Evolutionary conservation across 2,888 invertebrate species (phyloP), one percentile per base, ranked within the genome.

Genomic region (Amorpha juglandis): DNA sequence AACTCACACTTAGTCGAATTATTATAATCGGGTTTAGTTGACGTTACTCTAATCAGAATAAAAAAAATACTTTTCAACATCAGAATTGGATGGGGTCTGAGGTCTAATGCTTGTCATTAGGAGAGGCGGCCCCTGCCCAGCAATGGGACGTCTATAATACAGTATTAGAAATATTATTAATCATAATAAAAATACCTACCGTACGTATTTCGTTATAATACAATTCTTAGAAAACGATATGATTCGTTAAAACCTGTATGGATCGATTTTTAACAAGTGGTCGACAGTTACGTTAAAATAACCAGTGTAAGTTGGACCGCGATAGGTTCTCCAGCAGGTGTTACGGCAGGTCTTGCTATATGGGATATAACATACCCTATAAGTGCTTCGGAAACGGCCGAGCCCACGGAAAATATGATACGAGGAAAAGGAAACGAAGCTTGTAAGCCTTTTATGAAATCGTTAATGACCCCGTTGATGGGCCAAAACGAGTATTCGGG

Each of bases 381-480:
- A 84, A 84, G 83, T 83, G 81, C 82, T 84, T 83, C 81, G 86
- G 82, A 87, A 89, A 91, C 77, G 86, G 86, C 82, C 82, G 82
- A 82, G 79, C 84, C 84, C 85, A 83, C 85, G 84, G 86, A 87
- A 90, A 91, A 89, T 90, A 88, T 88, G 86, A 87, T 83, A 86
- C 78, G 79, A 79, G 83, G 83, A 84, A 84, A 85, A 79, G 88
- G 82, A 89, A 87, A 82, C 82, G 83, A 79, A 83, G 81, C 80
- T 86, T 82, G 83, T 90, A 88, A 87, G 88, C 90, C 88, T 86
- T 90, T 89, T 90, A 90, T 90, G 88, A 87, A 90, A 90, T 88
- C 87, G 88, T 88, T 91, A 91, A 91, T 90, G 91, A 90, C 82
- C 80, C 78, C 72, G 82, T 80, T 85, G 87, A 89, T 88, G 84